These are phyloP conservation scores for Pteruthius melanotis DNA, from an alignment of 2,113 vertebrate genomes.

Conservation along the genomic window DNA sequence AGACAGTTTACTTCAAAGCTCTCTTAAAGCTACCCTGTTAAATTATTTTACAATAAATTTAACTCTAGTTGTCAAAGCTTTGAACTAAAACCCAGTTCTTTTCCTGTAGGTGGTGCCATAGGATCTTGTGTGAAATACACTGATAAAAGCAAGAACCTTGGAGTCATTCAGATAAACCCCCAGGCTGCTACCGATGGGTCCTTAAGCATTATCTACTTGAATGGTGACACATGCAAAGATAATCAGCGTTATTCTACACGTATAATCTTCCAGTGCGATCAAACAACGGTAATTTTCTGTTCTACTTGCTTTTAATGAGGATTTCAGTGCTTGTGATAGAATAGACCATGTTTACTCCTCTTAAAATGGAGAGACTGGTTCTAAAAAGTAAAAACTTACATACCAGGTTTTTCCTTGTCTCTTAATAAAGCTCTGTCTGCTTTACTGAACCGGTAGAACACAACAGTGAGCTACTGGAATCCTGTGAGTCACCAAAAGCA, in stretches of 20 bases:
- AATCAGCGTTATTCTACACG: conserved; percentile 83
- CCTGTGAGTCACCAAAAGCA: background rate
- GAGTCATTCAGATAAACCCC: conserved; percentile 87
- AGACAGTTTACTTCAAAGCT: background rate
- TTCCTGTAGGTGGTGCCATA: conserved; percentile 79
- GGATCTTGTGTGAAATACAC: conserved; percentile 81
- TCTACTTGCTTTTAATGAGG: background rate
- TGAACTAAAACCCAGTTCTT: background rate
- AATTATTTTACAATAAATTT: background rate
- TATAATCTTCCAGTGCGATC: conserved; percentile 87
- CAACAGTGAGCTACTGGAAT: background rate
- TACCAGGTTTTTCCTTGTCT: background rate
- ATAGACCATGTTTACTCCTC: background rate
- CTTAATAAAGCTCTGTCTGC: background rate
- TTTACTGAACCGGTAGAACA: background rate
- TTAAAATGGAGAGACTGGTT: background rate
- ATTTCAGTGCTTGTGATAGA: background rate
- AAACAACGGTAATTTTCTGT: conserved; percentile 75
- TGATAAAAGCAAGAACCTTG: conserved; percentile 77
- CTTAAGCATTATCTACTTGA: conserved; percentile 86
- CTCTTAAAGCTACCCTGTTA: background rate
- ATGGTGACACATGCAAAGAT: conserved; percentile 81
- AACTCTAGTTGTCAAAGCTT: background rate
- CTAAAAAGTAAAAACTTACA: background rate
- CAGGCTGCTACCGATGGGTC: conserved; percentile 84